These are phyloP conservation scores for Nephrotoma guestfalica DNA, from an alignment of 2,888 invertebrate species.

Conservation along the genomic window DNA sequence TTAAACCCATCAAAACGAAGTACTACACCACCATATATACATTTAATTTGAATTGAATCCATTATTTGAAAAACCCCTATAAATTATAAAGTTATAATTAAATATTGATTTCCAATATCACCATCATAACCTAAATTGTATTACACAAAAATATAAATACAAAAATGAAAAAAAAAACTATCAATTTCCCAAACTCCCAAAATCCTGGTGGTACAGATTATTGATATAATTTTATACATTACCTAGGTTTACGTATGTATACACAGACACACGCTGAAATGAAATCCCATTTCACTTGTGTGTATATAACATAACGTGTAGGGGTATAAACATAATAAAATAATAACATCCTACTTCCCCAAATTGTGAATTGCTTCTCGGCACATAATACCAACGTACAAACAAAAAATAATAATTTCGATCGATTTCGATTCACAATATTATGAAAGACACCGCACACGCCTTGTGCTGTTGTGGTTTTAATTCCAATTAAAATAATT, in stretches of 20 bases:
- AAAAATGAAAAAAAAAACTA: neutral
- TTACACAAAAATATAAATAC: neutral
- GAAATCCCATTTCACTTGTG: neutral
- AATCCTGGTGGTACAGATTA: neutral
- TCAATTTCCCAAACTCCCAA: neutral
- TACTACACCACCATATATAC: neutral
- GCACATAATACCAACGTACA: neutral
- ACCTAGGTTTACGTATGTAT: neutral
- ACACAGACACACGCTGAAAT: neutral
- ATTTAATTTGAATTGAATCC: neutral
- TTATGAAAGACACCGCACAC: neutral
- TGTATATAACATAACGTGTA: neutral
- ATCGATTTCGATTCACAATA: neutral
- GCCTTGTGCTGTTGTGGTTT: neutral
- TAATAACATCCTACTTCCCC: neutral
- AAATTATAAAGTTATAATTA: neutral
- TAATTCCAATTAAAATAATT: neutral
- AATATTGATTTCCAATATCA: neutral
- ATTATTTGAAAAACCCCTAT: neutral
- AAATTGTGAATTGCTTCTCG: neutral
- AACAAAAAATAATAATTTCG: neutral
- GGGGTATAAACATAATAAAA: no score
- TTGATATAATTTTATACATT: neutral
- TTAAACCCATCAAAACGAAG: neutral
- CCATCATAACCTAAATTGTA: neutral